These are phyloP conservation scores for Gymnoscelis rufifasciata DNA, from an alignment of 2,888 invertebrate species.

Conservation along the genomic window DNA sequence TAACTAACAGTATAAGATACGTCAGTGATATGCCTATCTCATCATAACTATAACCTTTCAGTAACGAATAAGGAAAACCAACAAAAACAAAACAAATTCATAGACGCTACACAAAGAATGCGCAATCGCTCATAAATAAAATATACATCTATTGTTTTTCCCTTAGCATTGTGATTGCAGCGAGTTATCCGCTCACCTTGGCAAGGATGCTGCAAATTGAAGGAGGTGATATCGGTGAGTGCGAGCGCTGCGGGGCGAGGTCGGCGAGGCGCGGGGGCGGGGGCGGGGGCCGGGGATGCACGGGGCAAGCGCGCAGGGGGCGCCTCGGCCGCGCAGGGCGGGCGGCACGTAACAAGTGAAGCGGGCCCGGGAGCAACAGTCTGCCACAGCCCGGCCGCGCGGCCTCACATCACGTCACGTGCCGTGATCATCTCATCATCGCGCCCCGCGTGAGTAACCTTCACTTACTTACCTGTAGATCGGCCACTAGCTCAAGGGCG, in stretches of 20 bases:
- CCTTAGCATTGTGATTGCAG: constrained; percentile 28
- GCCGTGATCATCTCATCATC: constrained; percentile 46
- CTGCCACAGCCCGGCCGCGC: constrained; percentile 78
- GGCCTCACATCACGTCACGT: constrained; percentile 60
- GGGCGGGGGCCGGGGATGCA: constrained; percentile 35
- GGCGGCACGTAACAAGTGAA: constrained; percentile 77
- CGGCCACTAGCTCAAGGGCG: constrained; percentile 13
- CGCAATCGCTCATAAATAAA: neutral
- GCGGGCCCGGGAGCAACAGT: constrained; percentile 78
- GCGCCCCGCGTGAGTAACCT: constrained; percentile 65
- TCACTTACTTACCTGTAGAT: constrained; percentile 48
- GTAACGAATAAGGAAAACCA: constrained; percentile 8
- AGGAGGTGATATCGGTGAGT: constrained; percentile 66
- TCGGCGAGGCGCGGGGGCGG: constrained; percentile 56
- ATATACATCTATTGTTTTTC: constrained; percentile 29
- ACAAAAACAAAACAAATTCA: neutral
- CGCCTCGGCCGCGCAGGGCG: constrained; percentile 54
- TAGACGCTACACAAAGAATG: neutral
- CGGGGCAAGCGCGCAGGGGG: no score
- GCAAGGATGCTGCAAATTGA: constrained; percentile 69
- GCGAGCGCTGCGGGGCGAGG: constrained; percentile 54
- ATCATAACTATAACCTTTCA: neutral
- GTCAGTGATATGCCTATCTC: neutral
- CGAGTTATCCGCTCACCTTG: constrained; percentile 38
- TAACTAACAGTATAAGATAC: neutral